Evolutionary conservation across 2,113 vertebrate species (phyloP), one percentile per base, ranked within the genome.

Genomic region (Albula goreensis): DNA sequence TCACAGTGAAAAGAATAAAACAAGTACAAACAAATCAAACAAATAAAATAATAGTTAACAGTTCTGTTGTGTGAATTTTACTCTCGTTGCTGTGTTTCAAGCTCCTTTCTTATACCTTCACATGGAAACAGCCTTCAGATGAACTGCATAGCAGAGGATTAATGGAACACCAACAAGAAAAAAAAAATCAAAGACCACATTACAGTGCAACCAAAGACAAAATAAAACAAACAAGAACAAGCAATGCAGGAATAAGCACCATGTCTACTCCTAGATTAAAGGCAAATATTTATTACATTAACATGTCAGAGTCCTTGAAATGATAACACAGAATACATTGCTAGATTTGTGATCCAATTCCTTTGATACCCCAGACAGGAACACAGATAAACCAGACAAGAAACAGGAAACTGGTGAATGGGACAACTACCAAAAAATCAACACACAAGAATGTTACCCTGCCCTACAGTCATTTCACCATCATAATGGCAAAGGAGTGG

Each of bases 211-310:
- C 63, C 11, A 17, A 53, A 53, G 48, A 51, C 9, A 57, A 4
- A 57, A 53, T 25, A 79, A 85, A 78, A 12, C 66, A 53, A 78
- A 19, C 60, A 66, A 5, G 22, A 57, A 50, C 77, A 63, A n/a
- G 50, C 50, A 77, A 77, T 13, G 83, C 57, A 25, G 66, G n/a
- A 85, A 31, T 48, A 85, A 85, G 78, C 56, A 81, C 56, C 77
- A 49, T 84, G 83, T 63, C 84, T 85, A 57, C 15, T 85, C 80
- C 6, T 22, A 85, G 0, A 80, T 31, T 31, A 17, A 85, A 85
- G 53, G 53, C 78, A 63, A 85, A 80, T 63, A 63, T 80, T 85
- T 15, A 82, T n/a, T 82, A 60, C 50, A 84, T 84, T 70, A 80
- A 63, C 53, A 60, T 63, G 15, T 60, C 48, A 80, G 53, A 60